Conservation (phyloP, 2,888 invertebrate species). For the Craniophora ligustri region DNA sequence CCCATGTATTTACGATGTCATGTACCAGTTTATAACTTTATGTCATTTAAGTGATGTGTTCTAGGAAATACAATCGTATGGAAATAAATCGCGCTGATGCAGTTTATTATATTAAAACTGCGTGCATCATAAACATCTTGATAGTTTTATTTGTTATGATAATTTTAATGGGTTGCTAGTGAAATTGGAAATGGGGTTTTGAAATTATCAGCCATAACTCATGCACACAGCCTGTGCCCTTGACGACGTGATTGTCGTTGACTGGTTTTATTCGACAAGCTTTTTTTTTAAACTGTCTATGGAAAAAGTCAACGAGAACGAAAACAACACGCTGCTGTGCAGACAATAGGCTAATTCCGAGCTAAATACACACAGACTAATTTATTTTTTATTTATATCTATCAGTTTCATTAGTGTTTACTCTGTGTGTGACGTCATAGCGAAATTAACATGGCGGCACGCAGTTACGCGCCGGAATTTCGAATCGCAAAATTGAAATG, state of each 20-base stretch:
- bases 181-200: conserved; percentile 31
- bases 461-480: too few species aligned
- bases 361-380: not conserved
- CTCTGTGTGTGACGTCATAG: too few species aligned
- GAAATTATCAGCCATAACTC: too few species aligned
- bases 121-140: conserved; percentile 46
- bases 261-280: not conserved
- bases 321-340: too few species aligned
- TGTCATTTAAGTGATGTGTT: conserved; percentile 49
- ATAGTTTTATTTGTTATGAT: conserved; percentile 52
- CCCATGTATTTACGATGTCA: conserved; percentile 68
- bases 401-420: too few species aligned
- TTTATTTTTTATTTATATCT: too few species aligned
- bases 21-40: conserved; percentile 47
- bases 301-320: too few species aligned
- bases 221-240: too few species aligned
- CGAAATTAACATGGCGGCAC: too few species aligned
- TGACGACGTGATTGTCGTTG: not conserved
- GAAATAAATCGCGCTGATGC: conserved; percentile 38
- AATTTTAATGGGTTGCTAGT: conserved; percentile 27
- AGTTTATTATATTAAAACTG: conserved; percentile 42
- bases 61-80: conserved; percentile 55
- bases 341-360: not conserved
- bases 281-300: not conserved
- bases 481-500: too few species aligned